These are phyloP conservation scores for Liopterus haemorrhoidalis DNA, from an alignment of 2,888 invertebrate genomes.

Conservation along the genomic window DNA sequence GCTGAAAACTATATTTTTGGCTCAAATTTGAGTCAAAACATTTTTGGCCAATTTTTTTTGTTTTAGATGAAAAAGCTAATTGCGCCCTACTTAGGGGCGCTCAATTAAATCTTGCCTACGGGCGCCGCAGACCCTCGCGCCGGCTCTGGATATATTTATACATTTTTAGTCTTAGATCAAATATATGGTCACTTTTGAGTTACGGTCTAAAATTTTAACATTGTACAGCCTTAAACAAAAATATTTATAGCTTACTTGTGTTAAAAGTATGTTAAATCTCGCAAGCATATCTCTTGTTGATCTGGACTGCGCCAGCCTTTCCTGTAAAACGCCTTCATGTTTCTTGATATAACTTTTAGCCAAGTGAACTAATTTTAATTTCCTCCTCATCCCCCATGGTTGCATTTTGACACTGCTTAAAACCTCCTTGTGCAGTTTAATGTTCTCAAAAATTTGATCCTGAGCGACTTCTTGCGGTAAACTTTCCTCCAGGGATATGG, in stretches of 20 bases:
- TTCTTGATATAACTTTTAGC: constrained; percentile 83
- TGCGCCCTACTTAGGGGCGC: too few relatives aligned
- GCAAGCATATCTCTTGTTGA: constrained; percentile 81
- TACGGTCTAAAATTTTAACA: too few relatives aligned
- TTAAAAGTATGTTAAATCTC: constrained; percentile 71
- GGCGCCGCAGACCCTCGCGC: too few relatives aligned
- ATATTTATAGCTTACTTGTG: constrained; percentile 57
- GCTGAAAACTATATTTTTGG: too few relatives aligned
- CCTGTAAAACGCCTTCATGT: constrained; percentile 86
- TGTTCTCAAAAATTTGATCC: constrained; percentile 85
- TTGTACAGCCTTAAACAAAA: too few relatives aligned
- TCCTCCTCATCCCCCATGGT: constrained; percentile 76
- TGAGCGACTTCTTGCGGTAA: constrained; percentile 59
- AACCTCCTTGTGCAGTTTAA: constrained; percentile 86
- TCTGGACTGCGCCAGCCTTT: constrained; percentile 81
- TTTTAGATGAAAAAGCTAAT: too few relatives aligned
- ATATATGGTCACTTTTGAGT: too few relatives aligned
- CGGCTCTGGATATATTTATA: too few relatives aligned
- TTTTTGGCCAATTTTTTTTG: too few relatives aligned
- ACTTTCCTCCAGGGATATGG: constrained; percentile 70
- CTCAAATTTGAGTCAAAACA: too few relatives aligned
- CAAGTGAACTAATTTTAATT: constrained; percentile 73
- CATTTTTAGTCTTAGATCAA: too few relatives aligned
- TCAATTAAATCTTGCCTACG: too few relatives aligned
- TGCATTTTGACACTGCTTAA: constrained; percentile 79